Base-by-base conservation (phyloP, 2,113 vertebrate species). In the Coptodon rendalli region DNA sequence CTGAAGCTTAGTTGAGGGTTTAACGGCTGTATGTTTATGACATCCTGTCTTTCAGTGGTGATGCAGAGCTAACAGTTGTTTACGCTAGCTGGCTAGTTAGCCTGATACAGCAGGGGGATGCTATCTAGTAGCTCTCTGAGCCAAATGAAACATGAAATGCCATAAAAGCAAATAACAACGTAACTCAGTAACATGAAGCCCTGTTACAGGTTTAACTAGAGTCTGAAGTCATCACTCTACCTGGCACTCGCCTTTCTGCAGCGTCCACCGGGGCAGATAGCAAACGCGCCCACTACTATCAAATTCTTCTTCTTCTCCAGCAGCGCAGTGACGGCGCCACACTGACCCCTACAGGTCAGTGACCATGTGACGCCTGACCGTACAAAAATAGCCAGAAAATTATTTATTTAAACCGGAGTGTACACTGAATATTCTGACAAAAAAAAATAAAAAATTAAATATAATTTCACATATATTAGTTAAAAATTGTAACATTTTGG, bases 301-400 rank as follows among this genome's bases (percentile, higher is more conserved):
- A 86, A 94, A 95, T 24, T 34, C 78, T 89, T 92, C 89, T 94
- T 93, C 91, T 87, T 79, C 86, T 43, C 4, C 12, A 38, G 2
- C 13, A 1, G 3, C 7, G 6, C 10, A 4, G 38, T 3, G 0
- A 3, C 0, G 22, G 17, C n/a, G 17, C 45, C 16, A 24, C 9
- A 40, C 11, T 16, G 88, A 79, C 86, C 73, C 45, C 87, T n/a
- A 82, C 13, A 48, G 90, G 83, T 7, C 4, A 29, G 31, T 66
- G 31, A 27, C 22, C 22, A 6, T 14, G 22, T 57, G 54, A 66
- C 31, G 31, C 59, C 59, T 36, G 2, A 63, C 59, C 59, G 2
- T 63, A n/a, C 59, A 63, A 63, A 36, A 63, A 7, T 36, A 36
- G 31, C 6, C 1, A 63, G 31, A 36, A n/a, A 36, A 63, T 2